Percentiles rank a stretch among this genome's conserved stretches.
Evolutionary conservation across 1,140 invertebrate species (phyloP).

Genomic region (Drosophila bifasciata): DNA sequence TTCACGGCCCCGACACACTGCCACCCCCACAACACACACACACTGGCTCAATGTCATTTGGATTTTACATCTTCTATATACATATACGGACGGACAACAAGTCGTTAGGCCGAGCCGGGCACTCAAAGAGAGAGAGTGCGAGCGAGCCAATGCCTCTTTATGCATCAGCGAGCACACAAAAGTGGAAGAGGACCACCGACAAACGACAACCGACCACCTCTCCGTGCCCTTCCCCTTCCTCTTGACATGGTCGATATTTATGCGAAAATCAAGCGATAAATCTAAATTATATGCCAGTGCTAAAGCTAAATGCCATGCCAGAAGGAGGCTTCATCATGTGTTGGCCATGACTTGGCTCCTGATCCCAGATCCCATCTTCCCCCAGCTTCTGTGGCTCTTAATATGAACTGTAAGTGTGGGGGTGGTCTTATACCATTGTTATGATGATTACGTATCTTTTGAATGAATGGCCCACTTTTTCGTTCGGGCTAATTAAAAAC

Average conservation of each 20-base stretch:
- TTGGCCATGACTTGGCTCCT: constrained; percentile 47
- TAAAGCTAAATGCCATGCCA: constrained; percentile 53
- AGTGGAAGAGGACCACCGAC: constrained; percentile 40
- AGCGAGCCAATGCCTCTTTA: constrained; percentile 56
- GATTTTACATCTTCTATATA: constrained; percentile 63
- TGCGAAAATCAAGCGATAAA: constrained; percentile 78
- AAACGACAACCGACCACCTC: not conserved
- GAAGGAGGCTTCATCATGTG: constrained; percentile 21
- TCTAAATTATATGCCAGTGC: constrained; percentile 78
- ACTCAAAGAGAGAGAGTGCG: constrained; percentile 53
- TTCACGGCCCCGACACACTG: constrained; percentile 11
- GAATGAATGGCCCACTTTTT: constrained; percentile 39
- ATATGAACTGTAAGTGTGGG: constrained; percentile 56
- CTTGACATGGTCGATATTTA: constrained; percentile 74
- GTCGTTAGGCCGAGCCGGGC: constrained; percentile 69
- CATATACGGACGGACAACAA: constrained; percentile 50
- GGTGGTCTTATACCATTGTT: constrained; percentile 59
- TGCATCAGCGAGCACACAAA: constrained; percentile 73
- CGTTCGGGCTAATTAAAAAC: constrained; percentile 65
- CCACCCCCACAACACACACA: constrained; percentile 5
- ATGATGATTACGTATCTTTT: constrained; percentile 68
- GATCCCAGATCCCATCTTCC: constrained; percentile 7
- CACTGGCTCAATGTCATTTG: constrained; percentile 52
- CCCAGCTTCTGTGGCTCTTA: constrained; percentile 14
- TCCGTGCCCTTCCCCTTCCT: not conserved